A percentile compares a stretch with the other conserved stretches of the same genome.
phyloP scores from a whole-genome alignment of 2,888 invertebrate genomes.

The Callosobruchus maculatus region DNA sequence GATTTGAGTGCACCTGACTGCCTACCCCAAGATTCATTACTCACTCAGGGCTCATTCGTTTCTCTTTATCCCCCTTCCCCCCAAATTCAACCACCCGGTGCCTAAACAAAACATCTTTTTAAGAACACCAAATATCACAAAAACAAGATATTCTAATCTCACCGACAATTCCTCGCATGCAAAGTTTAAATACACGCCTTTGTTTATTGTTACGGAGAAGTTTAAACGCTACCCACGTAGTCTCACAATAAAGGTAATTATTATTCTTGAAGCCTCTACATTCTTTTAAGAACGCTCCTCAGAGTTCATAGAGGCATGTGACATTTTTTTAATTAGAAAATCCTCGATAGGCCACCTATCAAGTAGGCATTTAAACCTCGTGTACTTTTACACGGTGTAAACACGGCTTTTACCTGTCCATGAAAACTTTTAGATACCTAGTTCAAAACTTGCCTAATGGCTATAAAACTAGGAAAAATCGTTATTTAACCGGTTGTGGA shows the following conservation, averaged over 20 bases:
- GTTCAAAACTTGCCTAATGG: conserved; percentile 33
- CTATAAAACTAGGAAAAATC: conserved; percentile 6
- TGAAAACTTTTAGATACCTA: conserved; percentile 32
- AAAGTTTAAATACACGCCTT: background rate
- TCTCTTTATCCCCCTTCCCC: too few species aligned
- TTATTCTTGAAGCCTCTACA: background rate
- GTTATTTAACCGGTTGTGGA: background rate
- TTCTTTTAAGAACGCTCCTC: background rate
- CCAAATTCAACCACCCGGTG: too few species aligned
- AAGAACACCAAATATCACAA: background rate
- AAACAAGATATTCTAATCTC: background rate
- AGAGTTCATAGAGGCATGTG: background rate
- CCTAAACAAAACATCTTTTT: too few species aligned
- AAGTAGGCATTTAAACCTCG: conserved; percentile 42
- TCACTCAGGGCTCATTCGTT: too few species aligned
- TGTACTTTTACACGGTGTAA: conserved; percentile 38
- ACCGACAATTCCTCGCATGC: background rate
- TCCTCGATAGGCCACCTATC: background rate
- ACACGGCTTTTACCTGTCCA: conserved; percentile 45
- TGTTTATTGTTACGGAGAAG: background rate
- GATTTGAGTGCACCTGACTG: background rate
- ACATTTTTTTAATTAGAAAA: background rate
- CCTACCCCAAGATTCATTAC: background rate
- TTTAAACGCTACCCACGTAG: background rate
- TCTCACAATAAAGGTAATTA: background rate